Base-by-base conservation (phyloP, 1,140 invertebrate species). In the Scaptomyza graminum region DNA sequence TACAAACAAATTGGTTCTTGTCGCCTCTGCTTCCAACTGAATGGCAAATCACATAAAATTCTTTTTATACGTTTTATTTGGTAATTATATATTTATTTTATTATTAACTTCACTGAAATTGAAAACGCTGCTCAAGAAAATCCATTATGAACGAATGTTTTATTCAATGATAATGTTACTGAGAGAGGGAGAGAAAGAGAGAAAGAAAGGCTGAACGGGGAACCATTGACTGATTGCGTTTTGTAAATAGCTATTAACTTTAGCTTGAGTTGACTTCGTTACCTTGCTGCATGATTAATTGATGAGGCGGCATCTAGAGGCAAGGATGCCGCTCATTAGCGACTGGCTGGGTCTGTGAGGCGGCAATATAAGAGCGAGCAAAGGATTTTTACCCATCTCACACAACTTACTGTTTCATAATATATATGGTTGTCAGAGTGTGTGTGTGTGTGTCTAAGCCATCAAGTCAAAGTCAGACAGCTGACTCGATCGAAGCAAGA, bases 231-330 rank as follows among this genome's bases (percentile, higher is more conserved):
- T 44, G 62, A 55, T 70, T 56, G 41, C 25, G 61, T 11, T 44
- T 12, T n/a, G 28, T 44, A 39, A 50, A 56, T 18, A 28, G 39
- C 34, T 28, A n/a, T 47, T 50, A 44, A 64, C 61, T 65, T 71
- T n/a, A 13, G 67, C 28, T 67, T 39, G 69, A 72, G 41, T 67
- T 60, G 55, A 44, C 41, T 57, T 59, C 18, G 52, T 44, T 68
- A 43, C 66, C 46, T 34, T 52, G 68, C 54, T 54, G 52, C 43
- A 62, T 72, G 69, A 67, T 72, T 72, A 72, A 72, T 72, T 72
- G 69, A 60, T 72, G 69, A 52, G 49, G 39, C 65, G 49, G 39
- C 65, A 65, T 57, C 69, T 46, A 39, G 37, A 13, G 34, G 31
- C 37, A 44, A 51, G 47, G 68, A 59, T 59, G 62, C 62, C 28